Base-by-base conservation (phyloP, 1,140 invertebrate species). In the Papilio machaon region DNA sequence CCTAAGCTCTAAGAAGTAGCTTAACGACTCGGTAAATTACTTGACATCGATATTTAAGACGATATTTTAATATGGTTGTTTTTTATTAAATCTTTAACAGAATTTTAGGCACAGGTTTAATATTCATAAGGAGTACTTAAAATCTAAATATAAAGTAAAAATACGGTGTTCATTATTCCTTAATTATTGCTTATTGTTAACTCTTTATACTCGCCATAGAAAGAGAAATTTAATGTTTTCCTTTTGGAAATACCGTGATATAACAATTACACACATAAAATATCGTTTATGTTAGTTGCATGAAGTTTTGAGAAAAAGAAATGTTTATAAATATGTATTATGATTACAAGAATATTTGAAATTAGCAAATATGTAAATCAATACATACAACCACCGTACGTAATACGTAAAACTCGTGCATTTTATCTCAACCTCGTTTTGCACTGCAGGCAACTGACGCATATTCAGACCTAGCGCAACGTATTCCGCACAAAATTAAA, bases 1-100 rank as follows among this genome's bases (percentile, higher is more conserved):
- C 85, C 83, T 82, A 83, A 83, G 81, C 75, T 54, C 60, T 46
- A 23, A 17, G 11, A 15, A 15, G 54, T n/a, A 79, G 77, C 60
- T 79, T 79, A 64, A 64, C 58, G 58, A 23, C 58, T 67, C 77
- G 60, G 43, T 67, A 19, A 79, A 58, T 77, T 15, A 77, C 49
- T 58, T 35, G 49, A 58, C 52, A 54, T 58, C 75, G 52, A 77
- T 58, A 58, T 58, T 77, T 17, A 35, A 38, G 75, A 49, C 4
- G 19, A 75, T n/a, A 4, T 15, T 15, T 70, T 35, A 38, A 70
- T 70, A 38, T 7, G 5, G 54, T 49, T 19, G 8, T 1, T 19
- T 35, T 35, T 35, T 35, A 15, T 70, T 70, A 15, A 35, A 58
- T 58, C n/a, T 58, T 19, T 19, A 19, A 58, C 6, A 58, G 17